These are phyloP conservation scores for Cyclophora albipunctata DNA, from an alignment of 2,888 invertebrate genomes.

Conservation along the genomic window DNA sequence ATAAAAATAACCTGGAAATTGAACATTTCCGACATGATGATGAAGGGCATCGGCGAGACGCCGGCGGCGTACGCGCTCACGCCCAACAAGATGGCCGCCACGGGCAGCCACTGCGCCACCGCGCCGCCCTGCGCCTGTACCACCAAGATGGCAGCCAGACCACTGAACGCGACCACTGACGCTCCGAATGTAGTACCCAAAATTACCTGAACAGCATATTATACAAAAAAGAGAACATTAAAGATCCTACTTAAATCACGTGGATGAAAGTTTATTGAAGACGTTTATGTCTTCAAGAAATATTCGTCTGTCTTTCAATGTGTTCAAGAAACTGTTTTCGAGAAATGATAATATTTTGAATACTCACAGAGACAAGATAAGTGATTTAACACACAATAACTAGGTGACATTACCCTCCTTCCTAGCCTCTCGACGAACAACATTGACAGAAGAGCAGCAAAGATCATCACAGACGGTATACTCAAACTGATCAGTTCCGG, in stretches of 20 bases:
- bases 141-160: slow-evolving; percentile 24
- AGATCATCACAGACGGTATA: slow-evolving; percentile 33
- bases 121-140: slow-evolving; percentile 20
- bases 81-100: slow-evolving; percentile 23
- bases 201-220: slow-evolving; percentile 22
- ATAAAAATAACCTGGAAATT: slow-evolving; percentile 34
- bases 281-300: too few species aligned
- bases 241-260: neutral
- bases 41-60: slow-evolving; percentile 33
- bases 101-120: slow-evolving; percentile 34
- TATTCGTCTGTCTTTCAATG: too few species aligned
- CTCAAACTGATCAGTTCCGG: slow-evolving; percentile 33
- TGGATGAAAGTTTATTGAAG: too few species aligned
- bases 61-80: slow-evolving; percentile 34
- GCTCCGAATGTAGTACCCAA: slow-evolving; percentile 20
- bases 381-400: too few species aligned
- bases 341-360: too few species aligned
- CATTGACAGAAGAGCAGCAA: slow-evolving; percentile 29
- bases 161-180: slow-evolving; percentile 20
- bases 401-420: slow-evolving; percentile 20
- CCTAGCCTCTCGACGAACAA: slow-evolving; percentile 28
- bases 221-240: neutral
- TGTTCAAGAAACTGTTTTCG: too few species aligned
- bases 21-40: slow-evolving; percentile 45
- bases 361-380: too few species aligned